Percentiles rank a stretch among this genome's conserved stretches.
Evolutionary conservation across 2,888 invertebrate genomes (phyloP).

Genomic region (Lepetodrilus schrolli): DNA sequence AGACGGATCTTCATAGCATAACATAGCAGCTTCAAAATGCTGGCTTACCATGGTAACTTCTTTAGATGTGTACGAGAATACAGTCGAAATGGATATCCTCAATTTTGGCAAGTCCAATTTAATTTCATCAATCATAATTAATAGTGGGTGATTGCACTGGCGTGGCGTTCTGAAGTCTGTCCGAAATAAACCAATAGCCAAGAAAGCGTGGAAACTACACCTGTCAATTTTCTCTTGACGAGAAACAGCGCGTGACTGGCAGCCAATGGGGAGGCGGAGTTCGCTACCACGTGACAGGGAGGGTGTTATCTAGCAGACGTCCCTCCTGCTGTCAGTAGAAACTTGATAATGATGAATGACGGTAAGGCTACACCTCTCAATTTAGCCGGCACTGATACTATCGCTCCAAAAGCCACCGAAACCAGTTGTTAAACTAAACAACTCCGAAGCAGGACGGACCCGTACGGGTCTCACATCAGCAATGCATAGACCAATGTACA

Average conservation of each 20-base stretch:
- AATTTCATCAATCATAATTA: constrained; percentile 44
- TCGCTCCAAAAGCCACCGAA: background rate
- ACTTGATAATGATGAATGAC: constrained; percentile 6
- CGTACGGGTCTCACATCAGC: background rate
- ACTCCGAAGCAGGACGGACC: background rate
- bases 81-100: constrained; percentile 32
- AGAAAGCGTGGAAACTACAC: background rate
- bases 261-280: background rate
- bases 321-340: background rate
- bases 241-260: background rate
- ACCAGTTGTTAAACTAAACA: constrained; percentile 7
- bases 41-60: background rate
- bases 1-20: too few relatives aligned
- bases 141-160: constrained; percentile 30
- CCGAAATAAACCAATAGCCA: background rate
- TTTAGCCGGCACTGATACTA: constrained; percentile 15
- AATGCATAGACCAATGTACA: constrained; percentile 53
- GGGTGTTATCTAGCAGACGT: background rate
- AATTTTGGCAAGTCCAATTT: constrained; percentile 37
- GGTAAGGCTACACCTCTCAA: constrained; percentile 27
- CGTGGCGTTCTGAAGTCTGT: background rate
- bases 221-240: constrained; percentile 2
- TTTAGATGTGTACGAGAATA: background rate
- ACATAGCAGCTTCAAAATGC: too few relatives aligned
- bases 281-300: constrained; percentile 17